Conservation (phyloP, 2,113 vertebrate species). For the Lepidothrix coronata region DNA sequence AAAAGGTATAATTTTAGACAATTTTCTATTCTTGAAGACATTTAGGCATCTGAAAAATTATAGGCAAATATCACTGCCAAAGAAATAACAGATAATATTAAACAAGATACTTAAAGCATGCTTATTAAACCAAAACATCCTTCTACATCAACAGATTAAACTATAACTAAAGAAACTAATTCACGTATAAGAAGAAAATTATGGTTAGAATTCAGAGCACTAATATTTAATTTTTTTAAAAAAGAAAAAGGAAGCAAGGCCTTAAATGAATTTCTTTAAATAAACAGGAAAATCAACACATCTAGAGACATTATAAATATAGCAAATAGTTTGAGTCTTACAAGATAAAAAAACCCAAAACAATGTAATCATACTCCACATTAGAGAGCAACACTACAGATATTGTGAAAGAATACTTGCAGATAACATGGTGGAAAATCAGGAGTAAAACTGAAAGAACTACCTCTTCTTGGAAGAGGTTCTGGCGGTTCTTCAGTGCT, state of each 20-base stretch:
- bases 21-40: neutral
- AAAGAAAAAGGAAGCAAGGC: neutral
- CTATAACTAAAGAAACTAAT: neutral
- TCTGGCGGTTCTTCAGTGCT: constrained; percentile 94
- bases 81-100: neutral
- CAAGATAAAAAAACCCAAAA: neutral
- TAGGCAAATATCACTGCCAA: neutral
- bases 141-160: neutral
- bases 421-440: neutral
- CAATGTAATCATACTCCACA: neutral
- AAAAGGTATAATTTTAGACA: neutral
- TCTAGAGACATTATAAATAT: neutral
- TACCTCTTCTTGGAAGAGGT: constrained; percentile 98
- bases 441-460: neutral
- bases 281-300: neutral
- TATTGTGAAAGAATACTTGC: neutral
- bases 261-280: neutral
- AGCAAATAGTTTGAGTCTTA: neutral
- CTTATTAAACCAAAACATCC: neutral
- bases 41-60: neutral
- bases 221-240: neutral
- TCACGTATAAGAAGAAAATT: neutral
- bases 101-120: neutral
- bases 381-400: neutral
- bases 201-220: neutral